These are phyloP conservation scores for Ophioninae sp. DNA, from an alignment of 2,888 invertebrate genomes.

Conservation along the genomic window DNA sequence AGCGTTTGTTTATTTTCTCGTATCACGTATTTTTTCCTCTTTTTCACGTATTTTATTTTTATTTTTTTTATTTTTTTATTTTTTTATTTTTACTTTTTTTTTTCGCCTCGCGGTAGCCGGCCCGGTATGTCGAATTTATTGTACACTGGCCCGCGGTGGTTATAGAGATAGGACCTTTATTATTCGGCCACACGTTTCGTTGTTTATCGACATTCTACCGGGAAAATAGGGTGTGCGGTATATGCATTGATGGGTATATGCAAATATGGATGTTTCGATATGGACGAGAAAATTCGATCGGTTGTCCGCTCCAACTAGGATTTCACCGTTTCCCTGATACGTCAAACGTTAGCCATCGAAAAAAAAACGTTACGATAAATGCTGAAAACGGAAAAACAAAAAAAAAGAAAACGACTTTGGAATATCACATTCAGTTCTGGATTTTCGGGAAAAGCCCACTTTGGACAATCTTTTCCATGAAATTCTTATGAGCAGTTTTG, in stretches of 20 bases:
- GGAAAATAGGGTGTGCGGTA: constrained; percentile 22
- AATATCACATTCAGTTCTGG: no score
- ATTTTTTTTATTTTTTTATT: constrained; percentile 41
- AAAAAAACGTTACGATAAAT: neutral
- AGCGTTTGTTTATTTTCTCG: constrained; percentile 31
- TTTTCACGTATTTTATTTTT: constrained; percentile 23
- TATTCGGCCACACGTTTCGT: constrained; percentile 67
- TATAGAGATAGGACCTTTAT: constrained; percentile 19
- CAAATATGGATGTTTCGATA: constrained; percentile 31
- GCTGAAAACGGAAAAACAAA: neutral
- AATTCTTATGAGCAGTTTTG: no score
- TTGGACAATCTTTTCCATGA: no score
- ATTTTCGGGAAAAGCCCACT: no score
- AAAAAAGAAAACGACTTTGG: no score
- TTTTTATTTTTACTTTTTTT: constrained; percentile 41
- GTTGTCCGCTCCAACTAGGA: constrained; percentile 18
- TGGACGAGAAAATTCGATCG: constrained; percentile 4
- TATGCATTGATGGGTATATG: constrained; percentile 24
- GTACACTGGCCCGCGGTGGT: constrained; percentile 64
- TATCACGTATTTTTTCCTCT: constrained; percentile 12
- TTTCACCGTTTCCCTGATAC: constrained; percentile 24
- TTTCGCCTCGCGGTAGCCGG: constrained; percentile 33
- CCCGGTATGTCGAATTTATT: constrained; percentile 72
- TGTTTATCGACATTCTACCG: constrained; percentile 75
- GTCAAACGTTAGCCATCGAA: constrained; percentile 17